phyloP scores from a whole-genome alignment of 2,113 vertebrate genomes.

The Vulpes lagopus region DNA sequence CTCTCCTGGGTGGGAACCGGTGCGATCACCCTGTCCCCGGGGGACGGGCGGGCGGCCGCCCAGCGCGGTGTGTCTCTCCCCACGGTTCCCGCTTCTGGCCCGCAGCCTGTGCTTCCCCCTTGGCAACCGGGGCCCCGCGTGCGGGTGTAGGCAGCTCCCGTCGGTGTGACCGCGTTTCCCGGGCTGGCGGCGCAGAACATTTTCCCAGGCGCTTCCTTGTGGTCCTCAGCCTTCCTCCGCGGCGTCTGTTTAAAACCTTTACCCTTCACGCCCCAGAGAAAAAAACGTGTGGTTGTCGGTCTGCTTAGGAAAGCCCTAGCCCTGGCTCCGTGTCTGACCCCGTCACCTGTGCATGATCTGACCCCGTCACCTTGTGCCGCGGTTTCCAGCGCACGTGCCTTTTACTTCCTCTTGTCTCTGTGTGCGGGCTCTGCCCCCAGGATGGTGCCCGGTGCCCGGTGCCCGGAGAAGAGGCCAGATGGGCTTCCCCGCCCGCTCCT shows the following conservation, averaged over 20 bases:
- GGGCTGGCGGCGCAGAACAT: accelerated
- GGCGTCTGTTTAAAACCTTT: neutral
- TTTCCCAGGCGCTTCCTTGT: neutral
- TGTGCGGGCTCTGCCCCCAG: neutral
- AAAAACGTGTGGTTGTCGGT: neutral
- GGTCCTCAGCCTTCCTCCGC: no score
- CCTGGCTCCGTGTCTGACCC: neutral
- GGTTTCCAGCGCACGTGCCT: neutral
- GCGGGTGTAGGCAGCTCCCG: neutral
- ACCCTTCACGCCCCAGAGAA: no score
- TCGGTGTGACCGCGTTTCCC: neutral
- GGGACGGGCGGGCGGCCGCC: neutral
- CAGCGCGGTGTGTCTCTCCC: neutral
- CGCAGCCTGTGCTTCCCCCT: neutral
- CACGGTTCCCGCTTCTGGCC: neutral
- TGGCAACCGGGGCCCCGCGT: accelerated
- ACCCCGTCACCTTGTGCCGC: neutral
- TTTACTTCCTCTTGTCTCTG: neutral
- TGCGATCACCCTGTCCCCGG: no score
- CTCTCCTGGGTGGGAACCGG: no score
- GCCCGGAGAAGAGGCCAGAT: neutral
- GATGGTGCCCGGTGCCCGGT: neutral
- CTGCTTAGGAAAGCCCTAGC: neutral
- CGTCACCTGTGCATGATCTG: neutral
- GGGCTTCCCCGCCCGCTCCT: neutral